Percentiles rank a stretch among this genome's conserved stretches.
phyloP scores from a whole-genome alignment of 2,797 vertebrate genomes.

The Chanos chanos region DNA sequence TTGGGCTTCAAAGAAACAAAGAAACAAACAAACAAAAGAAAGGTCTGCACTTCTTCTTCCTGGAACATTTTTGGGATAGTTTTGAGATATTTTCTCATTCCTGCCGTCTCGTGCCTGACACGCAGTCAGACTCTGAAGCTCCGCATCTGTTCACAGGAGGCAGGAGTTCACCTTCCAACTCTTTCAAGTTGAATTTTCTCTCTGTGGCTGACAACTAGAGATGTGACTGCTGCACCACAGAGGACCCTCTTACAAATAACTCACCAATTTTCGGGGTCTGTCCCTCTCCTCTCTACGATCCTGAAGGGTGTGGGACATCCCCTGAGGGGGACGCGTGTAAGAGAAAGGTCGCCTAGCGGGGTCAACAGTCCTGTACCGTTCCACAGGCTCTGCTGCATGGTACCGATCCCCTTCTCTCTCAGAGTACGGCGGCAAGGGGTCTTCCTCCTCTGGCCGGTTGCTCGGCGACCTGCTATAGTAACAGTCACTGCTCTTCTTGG shows the following conservation, averaged over 20 bases:
- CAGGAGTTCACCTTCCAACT: neutral
- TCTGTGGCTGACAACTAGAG: too few species aligned
- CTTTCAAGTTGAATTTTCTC: neutral
- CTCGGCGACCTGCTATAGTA: constrained; percentile 76
- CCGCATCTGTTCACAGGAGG: neutral
- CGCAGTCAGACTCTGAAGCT: neutral
- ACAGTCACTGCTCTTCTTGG: constrained; percentile 73
- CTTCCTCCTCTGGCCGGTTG: constrained; percentile 79
- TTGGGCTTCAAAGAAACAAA: neutral
- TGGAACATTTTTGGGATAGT: too few species aligned
- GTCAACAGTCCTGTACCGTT: constrained; percentile 61
- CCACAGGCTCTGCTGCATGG: constrained; percentile 59
- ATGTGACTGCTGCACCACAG: neutral
- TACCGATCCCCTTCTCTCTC: constrained; percentile 74
- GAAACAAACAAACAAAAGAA: too few species aligned
- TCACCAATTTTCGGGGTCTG: constrained; percentile 85
- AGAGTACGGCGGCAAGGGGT: constrained; percentile 89
- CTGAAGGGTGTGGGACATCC: constrained; percentile 67
- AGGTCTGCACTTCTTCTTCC: too few species aligned
- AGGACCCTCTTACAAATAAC: constrained; percentile 70
- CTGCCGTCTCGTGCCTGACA: neutral
- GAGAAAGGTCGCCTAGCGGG: constrained; percentile 65
- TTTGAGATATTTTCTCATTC: too few species aligned
- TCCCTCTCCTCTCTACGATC: constrained; percentile 85
- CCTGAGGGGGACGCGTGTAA: constrained; percentile 74